Evolutionary conservation across 92 coral and sea anemone species (phyloP).

Genomic region (Micromussa lordhowensis): DNA sequence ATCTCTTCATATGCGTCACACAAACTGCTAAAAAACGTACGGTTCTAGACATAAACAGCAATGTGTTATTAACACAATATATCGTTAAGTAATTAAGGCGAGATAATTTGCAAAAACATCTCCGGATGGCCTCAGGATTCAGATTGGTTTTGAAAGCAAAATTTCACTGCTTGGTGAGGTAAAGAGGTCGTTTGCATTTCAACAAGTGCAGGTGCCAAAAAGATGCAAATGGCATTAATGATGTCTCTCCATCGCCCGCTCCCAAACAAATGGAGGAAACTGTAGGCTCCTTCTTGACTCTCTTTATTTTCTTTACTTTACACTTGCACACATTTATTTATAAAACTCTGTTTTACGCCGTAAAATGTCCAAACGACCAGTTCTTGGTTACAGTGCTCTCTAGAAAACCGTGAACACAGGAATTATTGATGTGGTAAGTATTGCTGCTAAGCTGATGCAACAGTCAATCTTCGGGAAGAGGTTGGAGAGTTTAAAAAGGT

Average conservation of each 20-base stretch:
- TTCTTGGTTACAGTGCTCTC: not conserved
- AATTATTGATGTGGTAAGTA: not conserved
- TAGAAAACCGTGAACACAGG: not conserved
- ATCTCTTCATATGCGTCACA: not conserved
- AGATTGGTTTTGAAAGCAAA: not conserved
- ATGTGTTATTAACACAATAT: not conserved
- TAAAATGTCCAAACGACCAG: not conserved
- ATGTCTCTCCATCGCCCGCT: not conserved
- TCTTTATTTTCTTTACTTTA: not conserved
- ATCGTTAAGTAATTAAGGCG: not conserved
- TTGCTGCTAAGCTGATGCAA: not conserved
- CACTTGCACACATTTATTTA: not conserved
- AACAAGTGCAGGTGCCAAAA: not conserved
- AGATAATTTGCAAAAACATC: not conserved
- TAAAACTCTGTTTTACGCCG: conserved; percentile 1
- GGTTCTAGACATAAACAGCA: too few relatives aligned
- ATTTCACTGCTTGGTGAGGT: not conserved
- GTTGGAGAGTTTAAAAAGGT: too few relatives aligned
- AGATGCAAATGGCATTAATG: not conserved
- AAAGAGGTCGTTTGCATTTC: not conserved
- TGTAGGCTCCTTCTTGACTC: not conserved
- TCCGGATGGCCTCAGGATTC: not conserved
- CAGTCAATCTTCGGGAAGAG: not conserved
- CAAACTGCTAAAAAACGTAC: too few relatives aligned
- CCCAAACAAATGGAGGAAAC: not conserved